Conservation (phyloP, 1,140 invertebrate species). For the Subanguina moxae region DNA sequence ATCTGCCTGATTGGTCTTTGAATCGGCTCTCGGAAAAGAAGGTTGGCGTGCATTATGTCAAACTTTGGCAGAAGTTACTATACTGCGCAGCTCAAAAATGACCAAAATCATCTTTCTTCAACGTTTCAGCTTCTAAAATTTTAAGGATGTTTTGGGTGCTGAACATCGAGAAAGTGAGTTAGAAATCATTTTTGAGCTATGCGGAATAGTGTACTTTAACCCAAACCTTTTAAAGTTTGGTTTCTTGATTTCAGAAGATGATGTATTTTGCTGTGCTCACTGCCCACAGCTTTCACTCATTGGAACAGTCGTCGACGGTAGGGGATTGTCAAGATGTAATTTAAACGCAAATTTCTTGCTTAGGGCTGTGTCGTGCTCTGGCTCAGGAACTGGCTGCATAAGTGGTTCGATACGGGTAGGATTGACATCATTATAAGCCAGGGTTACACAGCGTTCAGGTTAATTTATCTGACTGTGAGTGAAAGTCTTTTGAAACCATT, state of each 20-base stretch:
- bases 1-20: not conserved
- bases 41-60: slow-evolving; percentile 1
- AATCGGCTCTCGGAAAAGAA: not conserved
- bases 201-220: too few relatives aligned
- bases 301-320: slow-evolving; percentile 4
- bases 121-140: too few relatives aligned
- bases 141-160: too few relatives aligned
- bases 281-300: not conserved
- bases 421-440: slow-evolving; percentile 18
- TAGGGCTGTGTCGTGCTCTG: slow-evolving; percentile 1
- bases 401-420: slow-evolving; percentile 20
- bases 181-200: too few relatives aligned
- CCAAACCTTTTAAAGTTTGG: too few relatives aligned
- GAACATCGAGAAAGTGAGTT: too few relatives aligned
- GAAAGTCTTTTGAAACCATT: slow-evolving; percentile 10
- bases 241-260: not conserved
- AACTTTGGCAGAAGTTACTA: too few relatives aligned
- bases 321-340: not conserved
- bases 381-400: slow-evolving; percentile 15
- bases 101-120: too few relatives aligned
- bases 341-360: not conserved
- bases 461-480: not conserved
- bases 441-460: slow-evolving; percentile 1
- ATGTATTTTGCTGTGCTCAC: not conserved
- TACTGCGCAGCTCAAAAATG: too few relatives aligned